phyloP scores from a whole-genome alignment of 2,888 invertebrate genomes.

The Coenonympha arcania region DNA sequence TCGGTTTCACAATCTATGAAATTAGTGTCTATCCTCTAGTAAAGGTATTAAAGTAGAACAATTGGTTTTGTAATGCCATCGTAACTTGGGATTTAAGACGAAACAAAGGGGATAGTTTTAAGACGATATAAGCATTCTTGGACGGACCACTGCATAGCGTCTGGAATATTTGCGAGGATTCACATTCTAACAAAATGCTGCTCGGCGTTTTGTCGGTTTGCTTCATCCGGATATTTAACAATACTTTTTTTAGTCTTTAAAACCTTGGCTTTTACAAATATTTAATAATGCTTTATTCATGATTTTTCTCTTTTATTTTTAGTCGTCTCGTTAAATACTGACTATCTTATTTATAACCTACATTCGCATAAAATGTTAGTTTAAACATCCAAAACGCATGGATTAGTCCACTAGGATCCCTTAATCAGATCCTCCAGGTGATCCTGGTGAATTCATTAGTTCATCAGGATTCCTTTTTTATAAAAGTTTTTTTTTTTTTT shows the following conservation, averaged over 20 bases:
- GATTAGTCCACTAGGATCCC: too few relatives aligned
- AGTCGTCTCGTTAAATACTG: too few relatives aligned
- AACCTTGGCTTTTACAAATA: background rate
- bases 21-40: background rate
- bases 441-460: too few relatives aligned
- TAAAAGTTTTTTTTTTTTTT: too few relatives aligned
- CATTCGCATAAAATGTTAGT: too few relatives aligned
- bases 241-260: background rate
- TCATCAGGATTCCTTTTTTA: too few relatives aligned
- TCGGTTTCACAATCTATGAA: background rate
- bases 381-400: too few relatives aligned
- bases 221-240: slow-evolving; percentile 5
- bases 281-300: background rate
- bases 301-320: too few relatives aligned
- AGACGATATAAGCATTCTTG: slow-evolving; percentile 29
- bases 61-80: slow-evolving; percentile 33
- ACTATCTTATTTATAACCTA: too few relatives aligned
- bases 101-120: slow-evolving; percentile 22
- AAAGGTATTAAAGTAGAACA: slow-evolving; percentile 18
- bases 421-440: too few relatives aligned
- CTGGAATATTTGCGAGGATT: slow-evolving; percentile 17
- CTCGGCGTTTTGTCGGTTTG: slow-evolving; percentile 16
- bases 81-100: slow-evolving; percentile 28
- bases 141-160: slow-evolving; percentile 26
- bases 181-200: slow-evolving; percentile 14